Evolutionary conservation across 2,888 invertebrate genomes (phyloP).

Genomic region (Polymixis lichenea): DNA sequence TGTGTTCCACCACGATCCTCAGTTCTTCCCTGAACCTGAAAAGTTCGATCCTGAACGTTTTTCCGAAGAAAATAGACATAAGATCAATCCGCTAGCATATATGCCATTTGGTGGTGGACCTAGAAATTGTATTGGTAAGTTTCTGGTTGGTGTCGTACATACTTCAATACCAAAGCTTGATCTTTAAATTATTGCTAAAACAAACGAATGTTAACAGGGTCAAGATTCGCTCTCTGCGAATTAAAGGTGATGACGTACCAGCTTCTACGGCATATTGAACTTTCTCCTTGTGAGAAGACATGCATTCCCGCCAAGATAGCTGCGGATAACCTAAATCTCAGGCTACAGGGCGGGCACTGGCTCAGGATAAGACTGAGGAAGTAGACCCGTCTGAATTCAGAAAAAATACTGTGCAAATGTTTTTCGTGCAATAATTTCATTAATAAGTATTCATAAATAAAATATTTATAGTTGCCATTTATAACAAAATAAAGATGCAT

Average conservation of each 20-base stretch:
- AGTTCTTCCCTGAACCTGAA: constrained; percentile 88
- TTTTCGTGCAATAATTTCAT: too few species aligned
- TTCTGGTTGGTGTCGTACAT: constrained; percentile 28
- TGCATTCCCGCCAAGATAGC: constrained; percentile 70
- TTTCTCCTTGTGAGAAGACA: constrained; percentile 64
- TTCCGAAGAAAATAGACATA: constrained; percentile 89
- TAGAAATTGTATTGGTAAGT: constrained; percentile 91
- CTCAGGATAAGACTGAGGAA: constrained; percentile 67
- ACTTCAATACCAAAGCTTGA: background rate
- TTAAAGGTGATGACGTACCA: constrained; percentile 81
- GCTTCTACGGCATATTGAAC: constrained; percentile 75
- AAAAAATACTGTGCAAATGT: background rate
- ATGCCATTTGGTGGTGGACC: constrained; percentile 91
- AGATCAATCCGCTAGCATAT: constrained; percentile 79
- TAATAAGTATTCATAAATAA: background rate
- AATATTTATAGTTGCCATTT: background rate
- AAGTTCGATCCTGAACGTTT: constrained; percentile 91
- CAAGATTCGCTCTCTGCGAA: constrained; percentile 82
- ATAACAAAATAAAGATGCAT: background rate
- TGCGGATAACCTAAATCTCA: constrained; percentile 69
- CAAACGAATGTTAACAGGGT: constrained; percentile 68
- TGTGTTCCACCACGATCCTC: constrained; percentile 87
- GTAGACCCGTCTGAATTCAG: background rate
- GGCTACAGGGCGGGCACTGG: constrained; percentile 79
- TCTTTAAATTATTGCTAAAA: background rate